A percentile compares a stretch with the other conserved stretches of the same genome.
phyloP scores from a whole-genome alignment of 37 sponge, comb jelly and placozoan species.

The Chondrilla cf. caribensis region DNA sequence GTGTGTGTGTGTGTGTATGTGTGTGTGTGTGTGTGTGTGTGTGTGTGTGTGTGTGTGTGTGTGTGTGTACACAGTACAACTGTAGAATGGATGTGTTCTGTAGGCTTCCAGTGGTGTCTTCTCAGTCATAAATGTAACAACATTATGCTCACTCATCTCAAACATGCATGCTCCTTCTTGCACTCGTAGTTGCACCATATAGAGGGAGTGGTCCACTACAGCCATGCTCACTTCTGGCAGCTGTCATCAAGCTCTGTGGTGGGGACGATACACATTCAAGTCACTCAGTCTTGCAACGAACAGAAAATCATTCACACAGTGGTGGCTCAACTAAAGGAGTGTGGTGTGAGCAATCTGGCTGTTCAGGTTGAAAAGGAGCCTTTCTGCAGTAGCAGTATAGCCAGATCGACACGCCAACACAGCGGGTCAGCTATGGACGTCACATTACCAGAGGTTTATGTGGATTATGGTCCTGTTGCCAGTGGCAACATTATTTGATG shows the following conservation, averaged over 20 bases:
- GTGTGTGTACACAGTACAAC: background rate
- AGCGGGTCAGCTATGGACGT: background rate
- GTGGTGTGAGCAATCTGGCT: constrained; percentile 56
- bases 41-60: background rate
- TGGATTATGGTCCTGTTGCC: constrained; percentile 77
- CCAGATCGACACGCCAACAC: background rate
- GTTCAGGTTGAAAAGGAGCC: constrained; percentile 93
- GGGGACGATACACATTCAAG: constrained; percentile 83
- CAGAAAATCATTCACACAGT: constrained; percentile 77
- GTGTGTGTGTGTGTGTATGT: constrained; percentile 2
- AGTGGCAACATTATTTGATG: constrained; percentile 47
- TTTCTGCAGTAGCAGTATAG: constrained; percentile 35
- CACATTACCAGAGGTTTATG: constrained; percentile 78
- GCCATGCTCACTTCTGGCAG: constrained; percentile 90
- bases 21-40: background rate
- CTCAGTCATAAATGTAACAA: no score
- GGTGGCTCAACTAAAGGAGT: constrained; percentile 70
- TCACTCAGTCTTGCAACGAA: constrained; percentile 76
- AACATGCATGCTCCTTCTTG: background rate
- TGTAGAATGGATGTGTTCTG: background rate
- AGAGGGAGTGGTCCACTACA: constrained; percentile 75
- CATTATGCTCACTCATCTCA: no score
- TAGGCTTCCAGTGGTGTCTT: background rate
- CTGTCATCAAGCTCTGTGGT: constrained; percentile 56
- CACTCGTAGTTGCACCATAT: constrained; percentile 50